Percentiles rank a stretch among this genome's conserved stretches.
phyloP scores from a whole-genome alignment of 2,797 vertebrate species.

The Crenuchus spilurus region DNA sequence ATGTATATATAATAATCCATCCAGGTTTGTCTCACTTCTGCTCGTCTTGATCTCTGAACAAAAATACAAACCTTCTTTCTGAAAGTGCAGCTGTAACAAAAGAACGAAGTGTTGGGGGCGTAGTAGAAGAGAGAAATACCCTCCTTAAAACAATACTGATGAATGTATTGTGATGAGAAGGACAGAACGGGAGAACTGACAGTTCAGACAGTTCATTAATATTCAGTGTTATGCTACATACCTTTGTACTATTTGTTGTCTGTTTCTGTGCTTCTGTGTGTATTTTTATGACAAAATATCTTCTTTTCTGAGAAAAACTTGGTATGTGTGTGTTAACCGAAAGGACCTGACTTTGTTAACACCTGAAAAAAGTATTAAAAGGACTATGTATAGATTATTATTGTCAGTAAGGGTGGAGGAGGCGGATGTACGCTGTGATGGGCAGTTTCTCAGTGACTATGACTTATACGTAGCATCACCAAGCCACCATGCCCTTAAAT shows the following conservation, averaged over 20 bases:
- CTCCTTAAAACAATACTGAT: slow-evolving; percentile 26
- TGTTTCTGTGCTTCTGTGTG: background rate
- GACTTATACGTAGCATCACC: too few species aligned
- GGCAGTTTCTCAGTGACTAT: too few species aligned
- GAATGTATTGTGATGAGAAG: slow-evolving; percentile 7
- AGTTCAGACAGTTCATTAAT: slow-evolving; percentile 19
- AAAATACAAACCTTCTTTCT: slow-evolving; percentile 43
- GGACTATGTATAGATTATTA: too few species aligned
- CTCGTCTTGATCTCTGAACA: slow-evolving; percentile 67
- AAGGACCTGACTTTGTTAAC: too few species aligned
- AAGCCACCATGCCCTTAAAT: too few species aligned
- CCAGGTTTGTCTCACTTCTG: slow-evolving; percentile 62
- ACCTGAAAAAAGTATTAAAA: too few species aligned
- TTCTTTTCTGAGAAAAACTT: too few species aligned
- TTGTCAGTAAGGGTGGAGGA: too few species aligned
- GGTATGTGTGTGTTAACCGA: background rate
- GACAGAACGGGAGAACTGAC: slow-evolving; percentile 6
- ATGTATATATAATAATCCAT: too few species aligned
- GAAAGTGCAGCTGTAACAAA: too few species aligned
- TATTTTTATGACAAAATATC: background rate
- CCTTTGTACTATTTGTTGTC: background rate
- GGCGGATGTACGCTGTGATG: too few species aligned
- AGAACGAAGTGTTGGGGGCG: background rate
- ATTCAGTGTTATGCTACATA: background rate
- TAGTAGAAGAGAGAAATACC: slow-evolving; percentile 11